Percentiles rank a stretch among this genome's conserved stretches.
Conservation (phyloP, 2,797 vertebrate genomes). For the Eulemur mongoz region DNA sequence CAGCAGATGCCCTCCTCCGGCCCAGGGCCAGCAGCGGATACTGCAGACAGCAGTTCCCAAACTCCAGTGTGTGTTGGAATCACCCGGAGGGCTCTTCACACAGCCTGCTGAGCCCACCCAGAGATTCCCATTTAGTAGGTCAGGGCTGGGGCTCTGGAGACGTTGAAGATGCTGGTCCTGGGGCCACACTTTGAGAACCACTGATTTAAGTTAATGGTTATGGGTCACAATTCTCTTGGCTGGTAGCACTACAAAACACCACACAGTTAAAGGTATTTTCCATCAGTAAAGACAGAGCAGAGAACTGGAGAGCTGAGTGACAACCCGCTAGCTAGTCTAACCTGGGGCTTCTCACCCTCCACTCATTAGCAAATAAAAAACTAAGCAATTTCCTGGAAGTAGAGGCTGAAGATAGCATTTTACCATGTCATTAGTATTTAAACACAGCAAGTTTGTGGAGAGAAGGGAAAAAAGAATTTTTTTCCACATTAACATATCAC, state of each 20-base stretch:
- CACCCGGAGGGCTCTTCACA: background rate
- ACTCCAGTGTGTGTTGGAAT: background rate
- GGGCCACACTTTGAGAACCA: background rate
- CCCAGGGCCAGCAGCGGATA: background rate
- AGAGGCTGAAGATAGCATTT: background rate
- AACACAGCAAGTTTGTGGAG: background rate
- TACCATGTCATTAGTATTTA: accelerated
- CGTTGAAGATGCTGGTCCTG: background rate
- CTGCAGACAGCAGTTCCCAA: background rate
- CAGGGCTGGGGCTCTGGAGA: too few relatives aligned
- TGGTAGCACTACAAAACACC: background rate
- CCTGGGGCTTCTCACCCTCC: background rate
- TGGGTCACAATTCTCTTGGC: background rate
- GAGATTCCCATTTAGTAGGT: background rate
- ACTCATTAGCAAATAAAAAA: background rate
- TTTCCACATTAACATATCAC: background rate
- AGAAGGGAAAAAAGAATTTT: background rate
- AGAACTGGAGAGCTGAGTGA: background rate
- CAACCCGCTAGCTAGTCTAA: background rate
- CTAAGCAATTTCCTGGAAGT: background rate
- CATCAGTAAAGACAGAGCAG: background rate
- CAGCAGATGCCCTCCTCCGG: background rate
- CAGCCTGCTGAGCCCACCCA: background rate
- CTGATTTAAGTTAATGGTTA: background rate
- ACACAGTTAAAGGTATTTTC: background rate